A percentile compares a stretch with the other conserved stretches of the same genome.
These are phyloP conservation scores for Penaeus chinensis DNA, from an alignment of 1,140 invertebrate species.

Conservation along the genomic window DNA sequence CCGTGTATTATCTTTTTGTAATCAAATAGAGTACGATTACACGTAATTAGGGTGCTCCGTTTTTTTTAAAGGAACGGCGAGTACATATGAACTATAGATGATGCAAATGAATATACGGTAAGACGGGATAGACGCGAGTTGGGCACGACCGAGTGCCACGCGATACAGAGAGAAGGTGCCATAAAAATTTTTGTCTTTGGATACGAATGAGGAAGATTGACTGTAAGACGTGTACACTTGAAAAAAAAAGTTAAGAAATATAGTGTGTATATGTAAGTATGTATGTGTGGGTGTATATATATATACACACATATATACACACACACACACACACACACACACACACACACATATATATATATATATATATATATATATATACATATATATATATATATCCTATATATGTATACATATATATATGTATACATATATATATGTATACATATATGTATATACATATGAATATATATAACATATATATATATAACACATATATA, in stretches of 20 bases:
- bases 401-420: neutral
- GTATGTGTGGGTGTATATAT: neutral
- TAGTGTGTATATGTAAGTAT: neutral
- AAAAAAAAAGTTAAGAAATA: neutral
- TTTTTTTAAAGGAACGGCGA: too few species aligned
- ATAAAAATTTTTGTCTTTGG: neutral
- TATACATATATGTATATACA: slow-evolving; percentile 11
- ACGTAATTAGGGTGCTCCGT: too few species aligned
- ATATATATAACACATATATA: too few species aligned
- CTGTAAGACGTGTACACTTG: neutral
- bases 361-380: neutral
- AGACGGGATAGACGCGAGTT: too few species aligned
- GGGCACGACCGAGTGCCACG: too few species aligned
- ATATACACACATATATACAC: neutral
- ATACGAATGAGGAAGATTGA: neutral
- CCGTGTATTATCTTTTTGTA: too few species aligned
- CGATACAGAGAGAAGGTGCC: neutral
- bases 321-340: neutral
- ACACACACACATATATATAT: neutral
- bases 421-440: slow-evolving; percentile 3
- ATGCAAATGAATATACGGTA: too few species aligned
- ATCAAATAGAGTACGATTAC: too few species aligned
- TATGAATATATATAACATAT: neutral
- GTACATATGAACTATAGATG: too few species aligned
- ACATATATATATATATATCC: neutral